Base-by-base conservation (phyloP, 37 sponge, comb jelly and placozoan genomes). In the Oopsacas minuta region DNA sequence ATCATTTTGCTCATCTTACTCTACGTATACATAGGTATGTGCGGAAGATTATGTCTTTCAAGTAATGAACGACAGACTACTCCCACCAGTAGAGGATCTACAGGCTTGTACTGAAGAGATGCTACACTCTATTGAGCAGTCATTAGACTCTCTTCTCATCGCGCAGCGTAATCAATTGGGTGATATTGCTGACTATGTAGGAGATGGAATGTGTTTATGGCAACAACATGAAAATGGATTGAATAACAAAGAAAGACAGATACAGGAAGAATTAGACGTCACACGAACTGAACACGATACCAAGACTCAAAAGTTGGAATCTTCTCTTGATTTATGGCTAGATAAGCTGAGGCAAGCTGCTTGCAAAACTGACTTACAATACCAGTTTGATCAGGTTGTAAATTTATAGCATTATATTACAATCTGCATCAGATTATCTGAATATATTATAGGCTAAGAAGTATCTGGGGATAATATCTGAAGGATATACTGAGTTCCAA, bases 281-380 rank as follows among this genome's bases (percentile, higher is more conserved):
- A 52, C 84, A 8, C 91, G 95, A 22, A 0, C 23, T 0, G 36
- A 34, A 25, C 95, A 94, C 82, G 90, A 94, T 81, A 28, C 7
- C 28, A 82, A 85, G 82, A 92, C 89, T 83, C 95, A 94, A 84
- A 81, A 86, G 51, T 20, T 89, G 83, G 95, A 94, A 88, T 85
- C 91, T 38, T 82, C 89, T 52, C 51, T 92, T 36, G 95, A 94
- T 37, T 36, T 94, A 12, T 85, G 92, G 35, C 83, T 94, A 85
- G 95, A 92, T 84, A 81, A 83, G 35, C 39, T 94, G 81, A 81
- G 95, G 17, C 93, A 94, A 52, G 89, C 75, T 25, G 32, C 75
- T 3, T 36, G 3, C 28, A 37, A 82, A 25, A 28, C 83, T 82
- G 83, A 61, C 28, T 34, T 61, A 10, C 75, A 61, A 10, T 12